phyloP scores from a whole-genome alignment of 2,113 vertebrate genomes.

The Trogon melanurus region DNA sequence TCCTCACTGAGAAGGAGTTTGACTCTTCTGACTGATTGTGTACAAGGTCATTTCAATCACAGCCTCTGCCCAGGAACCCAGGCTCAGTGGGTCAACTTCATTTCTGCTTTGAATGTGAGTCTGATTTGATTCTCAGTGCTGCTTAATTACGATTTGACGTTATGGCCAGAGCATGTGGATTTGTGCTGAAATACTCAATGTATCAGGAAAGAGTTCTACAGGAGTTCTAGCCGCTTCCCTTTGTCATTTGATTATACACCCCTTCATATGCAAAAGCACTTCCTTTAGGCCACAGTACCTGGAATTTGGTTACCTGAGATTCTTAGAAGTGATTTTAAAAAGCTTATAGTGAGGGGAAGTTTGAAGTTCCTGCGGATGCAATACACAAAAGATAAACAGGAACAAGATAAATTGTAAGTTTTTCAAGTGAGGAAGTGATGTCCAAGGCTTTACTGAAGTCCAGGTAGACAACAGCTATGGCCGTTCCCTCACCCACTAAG shows the following conservation, averaged over 20 bases:
- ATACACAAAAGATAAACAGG: not conserved
- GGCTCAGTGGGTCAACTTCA: not conserved
- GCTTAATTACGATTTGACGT: not conserved
- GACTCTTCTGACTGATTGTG: not conserved
- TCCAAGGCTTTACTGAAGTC: no score
- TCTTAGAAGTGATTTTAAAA: not conserved
- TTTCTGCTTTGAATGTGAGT: not conserved
- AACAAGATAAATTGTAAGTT: not conserved
- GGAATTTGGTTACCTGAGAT: not conserved
- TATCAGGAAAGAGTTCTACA: not conserved
- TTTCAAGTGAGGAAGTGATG: not conserved
- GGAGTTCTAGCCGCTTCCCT: not conserved
- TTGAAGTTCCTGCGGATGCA: not conserved
- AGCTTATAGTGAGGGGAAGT: not conserved
- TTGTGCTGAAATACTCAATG: not conserved
- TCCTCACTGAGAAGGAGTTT: not conserved
- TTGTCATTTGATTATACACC: not conserved
- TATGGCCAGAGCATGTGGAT: not conserved
- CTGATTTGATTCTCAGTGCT: not conserved
- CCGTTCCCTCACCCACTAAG: no score
- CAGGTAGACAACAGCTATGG: no score
- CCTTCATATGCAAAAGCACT: not conserved
- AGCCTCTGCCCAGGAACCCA: not conserved
- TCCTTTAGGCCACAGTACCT: not conserved
- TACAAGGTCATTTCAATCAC: constrained; percentile 33